Conservation (phyloP, 2,888 invertebrate genomes). For the Schrankia costaestrigalis region DNA sequence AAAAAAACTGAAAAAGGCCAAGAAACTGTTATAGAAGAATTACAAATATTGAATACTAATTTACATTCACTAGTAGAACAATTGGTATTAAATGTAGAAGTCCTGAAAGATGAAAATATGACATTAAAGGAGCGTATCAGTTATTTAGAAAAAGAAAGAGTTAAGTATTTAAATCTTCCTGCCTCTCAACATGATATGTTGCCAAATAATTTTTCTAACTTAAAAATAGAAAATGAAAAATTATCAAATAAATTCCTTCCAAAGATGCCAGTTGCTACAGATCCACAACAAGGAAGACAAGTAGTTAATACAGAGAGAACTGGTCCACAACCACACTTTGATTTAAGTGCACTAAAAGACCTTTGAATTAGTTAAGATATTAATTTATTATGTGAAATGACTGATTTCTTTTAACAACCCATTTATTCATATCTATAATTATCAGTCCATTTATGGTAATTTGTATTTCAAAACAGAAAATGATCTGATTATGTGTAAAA, state of each 20-base stretch:
- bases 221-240: slow-evolving; percentile 28
- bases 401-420: no score
- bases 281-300: slow-evolving; percentile 28
- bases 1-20: slow-evolving; percentile 83
- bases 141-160: slow-evolving; percentile 79
- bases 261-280: slow-evolving; percentile 32
- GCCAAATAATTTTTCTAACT: slow-evolving; percentile 38
- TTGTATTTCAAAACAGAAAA: no score
- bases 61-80: slow-evolving; percentile 77
- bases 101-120: slow-evolving; percentile 83
- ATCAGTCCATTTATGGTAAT: no score
- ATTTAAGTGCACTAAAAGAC: slow-evolving; percentile 58
- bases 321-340: slow-evolving; percentile 52
- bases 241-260: slow-evolving; percentile 32
- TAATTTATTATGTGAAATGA: not conserved
- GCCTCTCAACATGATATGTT: slow-evolving; percentile 43
- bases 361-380: slow-evolving; percentile 21
- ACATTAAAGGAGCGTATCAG: slow-evolving; percentile 79
- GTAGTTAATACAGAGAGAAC: slow-evolving; percentile 34
- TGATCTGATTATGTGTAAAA: no score
- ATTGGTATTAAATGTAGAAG: slow-evolving; percentile 83
- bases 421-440: no score
- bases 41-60: slow-evolving; percentile 83
- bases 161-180: slow-evolving; percentile 61
- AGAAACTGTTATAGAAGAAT: slow-evolving; percentile 83